A percentile compares a stretch with the other conserved stretches of the same genome.
Evolutionary conservation across 2,797 vertebrate genomes (phyloP).

Genomic region (Tapirus indicus): DNA sequence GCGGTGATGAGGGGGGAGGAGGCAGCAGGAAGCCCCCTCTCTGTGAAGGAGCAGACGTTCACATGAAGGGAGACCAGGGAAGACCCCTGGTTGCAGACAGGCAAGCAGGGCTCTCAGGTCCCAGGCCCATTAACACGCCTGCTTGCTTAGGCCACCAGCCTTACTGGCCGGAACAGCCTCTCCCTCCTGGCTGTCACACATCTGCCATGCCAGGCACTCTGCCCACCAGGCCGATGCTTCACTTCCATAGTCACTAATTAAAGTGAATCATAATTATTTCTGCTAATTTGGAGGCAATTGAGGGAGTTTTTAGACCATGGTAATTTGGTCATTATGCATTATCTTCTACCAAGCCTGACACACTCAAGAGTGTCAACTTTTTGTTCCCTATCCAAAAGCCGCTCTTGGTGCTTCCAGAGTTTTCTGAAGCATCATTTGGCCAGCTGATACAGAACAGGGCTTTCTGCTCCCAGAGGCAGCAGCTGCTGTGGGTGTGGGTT

Average conservation of each 20-base stretch:
- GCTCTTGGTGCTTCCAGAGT: not conserved
- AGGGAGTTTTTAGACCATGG: conserved; percentile 69
- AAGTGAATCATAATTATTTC: conserved; percentile 81
- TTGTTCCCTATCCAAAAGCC: conserved; percentile 65
- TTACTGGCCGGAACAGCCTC: not conserved
- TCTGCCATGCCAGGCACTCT: conserved; percentile 66
- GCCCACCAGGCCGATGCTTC: conserved; percentile 69
- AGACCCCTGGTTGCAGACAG: not conserved
- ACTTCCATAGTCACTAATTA: conserved; percentile 79
- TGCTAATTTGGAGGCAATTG: conserved; percentile 80
- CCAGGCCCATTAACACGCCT: not conserved
- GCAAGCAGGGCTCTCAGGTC: not conserved
- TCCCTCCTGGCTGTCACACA: not conserved
- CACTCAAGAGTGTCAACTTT: conserved; percentile 16
- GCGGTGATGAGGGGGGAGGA: not conserved
- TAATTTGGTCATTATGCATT: conserved; percentile 78
- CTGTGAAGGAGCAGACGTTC: not conserved
- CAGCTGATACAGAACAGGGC: not conserved
- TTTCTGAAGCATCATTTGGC: not conserved
- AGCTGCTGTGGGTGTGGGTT: not conserved
- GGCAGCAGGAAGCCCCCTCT: not conserved
- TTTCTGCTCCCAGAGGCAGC: not conserved
- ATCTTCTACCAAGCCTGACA: conserved; percentile 64
- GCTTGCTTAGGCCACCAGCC: not conserved
- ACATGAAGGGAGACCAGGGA: not conserved